Percentiles rank a stretch among this genome's conserved stretches.
phyloP scores from a whole-genome alignment of 2,888 invertebrate species.

The Parnassius mnemosyne region DNA sequence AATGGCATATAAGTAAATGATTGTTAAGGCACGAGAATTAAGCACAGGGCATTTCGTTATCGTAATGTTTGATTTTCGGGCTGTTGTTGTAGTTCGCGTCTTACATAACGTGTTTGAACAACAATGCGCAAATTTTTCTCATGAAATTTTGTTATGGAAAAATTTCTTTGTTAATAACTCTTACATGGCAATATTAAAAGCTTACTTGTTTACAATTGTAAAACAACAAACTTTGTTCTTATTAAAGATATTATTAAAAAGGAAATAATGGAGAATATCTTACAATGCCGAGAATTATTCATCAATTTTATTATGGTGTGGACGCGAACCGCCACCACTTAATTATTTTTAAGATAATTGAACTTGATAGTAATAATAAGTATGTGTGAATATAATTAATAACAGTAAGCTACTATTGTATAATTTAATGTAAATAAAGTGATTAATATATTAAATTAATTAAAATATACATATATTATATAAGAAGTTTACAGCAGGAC shows the following conservation, averaged over 20 bases:
- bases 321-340: constrained; percentile 14
- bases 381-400: constrained; percentile 17
- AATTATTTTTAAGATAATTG: constrained; percentile 16
- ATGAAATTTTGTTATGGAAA: constrained; percentile 48
- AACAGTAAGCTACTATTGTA: constrained; percentile 20
- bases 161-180: constrained; percentile 36
- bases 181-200: constrained; percentile 11
- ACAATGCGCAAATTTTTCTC: constrained; percentile 40
- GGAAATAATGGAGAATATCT: no score
- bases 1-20: constrained; percentile 16
- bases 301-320: constrained; percentile 5
- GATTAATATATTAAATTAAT: neutral
- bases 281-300: neutral
- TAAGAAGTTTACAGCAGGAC: no score
- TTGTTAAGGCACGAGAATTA: constrained; percentile 9
- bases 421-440: constrained; percentile 15
- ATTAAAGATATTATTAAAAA: no score
- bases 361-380: constrained; percentile 22
- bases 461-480: no score
- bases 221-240: neutral
- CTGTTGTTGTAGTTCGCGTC: constrained; percentile 35
- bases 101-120: constrained; percentile 43
- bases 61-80: constrained; percentile 35
- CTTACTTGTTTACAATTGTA: constrained; percentile 2
- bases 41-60: constrained; percentile 32